Evolutionary conservation across 2,797 vertebrate species (phyloP), one percentile per base, ranked within the genome.

Genomic region (Myotis myotis): DNA sequence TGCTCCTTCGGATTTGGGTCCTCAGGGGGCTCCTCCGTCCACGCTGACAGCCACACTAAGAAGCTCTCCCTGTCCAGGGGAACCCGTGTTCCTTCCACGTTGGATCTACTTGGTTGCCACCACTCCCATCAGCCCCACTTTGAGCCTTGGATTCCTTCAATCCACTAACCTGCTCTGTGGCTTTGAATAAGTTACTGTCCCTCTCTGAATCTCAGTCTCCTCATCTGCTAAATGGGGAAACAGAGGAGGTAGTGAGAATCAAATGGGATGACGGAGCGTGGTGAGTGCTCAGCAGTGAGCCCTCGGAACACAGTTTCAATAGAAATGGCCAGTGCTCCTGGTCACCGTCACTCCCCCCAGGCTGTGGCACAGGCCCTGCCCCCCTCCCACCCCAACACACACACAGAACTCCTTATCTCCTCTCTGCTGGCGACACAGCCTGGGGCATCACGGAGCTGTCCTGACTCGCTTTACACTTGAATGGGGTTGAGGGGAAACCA

Each of bases 281-380:
- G 38, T 0, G 2, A 25, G 16, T 4, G 9, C 12, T 44, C n/a
- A 8, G 8, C 8, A 9, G 11, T 0, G 19, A 70, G 28, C 51
- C 8, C 17, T 30, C 22, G 11, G n/a, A 62, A 19, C 3, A 0
- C 0, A 0, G 28, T 9, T 28, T 10, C n/a, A 3, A 22, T 1
- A 10, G 60, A 60, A 75, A 9, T 19, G 1, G 1, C 25, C 5
- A 1, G 60, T 6, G 28, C 30, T 70, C 17, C 5, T 2, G 0
- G 0, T 57, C 28, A 1, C 33, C 20, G 3, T 6, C 16, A 4
- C 5, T 47, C 23, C n/a, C 8, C 33, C 20, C 20, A 4, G 30
- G 38, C 51, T 1, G 8, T 2, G 49, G 36, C 47, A 10, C 33
- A 33, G 36, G 53, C 16, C 20, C 55, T 17, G 30, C 76, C 47